Base-by-base conservation (phyloP, 2,797 vertebrate genomes). In the Oryzias dopingdopingensis region DNA sequence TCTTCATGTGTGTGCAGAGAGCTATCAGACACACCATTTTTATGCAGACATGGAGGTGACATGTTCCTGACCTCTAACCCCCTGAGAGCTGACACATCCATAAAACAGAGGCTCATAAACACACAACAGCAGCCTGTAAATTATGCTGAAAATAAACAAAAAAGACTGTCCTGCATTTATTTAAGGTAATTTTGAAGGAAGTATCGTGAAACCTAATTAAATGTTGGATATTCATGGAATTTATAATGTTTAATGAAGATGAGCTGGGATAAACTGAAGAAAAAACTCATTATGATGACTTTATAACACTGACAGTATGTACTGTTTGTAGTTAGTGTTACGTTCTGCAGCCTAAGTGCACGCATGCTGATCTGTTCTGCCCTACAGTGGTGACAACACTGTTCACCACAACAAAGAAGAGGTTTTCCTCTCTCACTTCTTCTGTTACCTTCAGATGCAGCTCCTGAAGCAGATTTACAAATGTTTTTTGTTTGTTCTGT, bases 331-430 rank as follows among this genome's bases (percentile, higher is more conserved):
- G 56, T 59, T 26, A 61, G 52, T 54, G 62, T 54, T 13, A 41
- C 6, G 42, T 45, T 4, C 3, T 15, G 1, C 52, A 66, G 24
- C 24, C 1, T 26, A 6, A 26, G 58, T 16, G 58, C 58, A 73
- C 59, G 67, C 62, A 52, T 16, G 65, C 57, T 77, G 76, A 72
- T 81, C 82, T 88, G 80, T 86, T 52, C 85, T 88, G 88, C 88
- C 84, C 70, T 81, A 50, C 72, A 70, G 85, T 86, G 84, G 86
- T 56, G 17, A 61, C 66, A 42, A 65, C 61, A 48, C 65, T 43
- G 24, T 43, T 15, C 6, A 67, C 64, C 50, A 45, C 78, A 32
- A 26, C 0, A 0, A 54, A 18, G 18, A 1, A 56, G 51, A 10
- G 4, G 50, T 47, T 57, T 70, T 12, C 13, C 65, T 14, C 15